Percentiles rank a stretch among this genome's conserved stretches.
Conservation (phyloP, 2,888 invertebrate genomes). For the Drosophila stalkeri region DNA sequence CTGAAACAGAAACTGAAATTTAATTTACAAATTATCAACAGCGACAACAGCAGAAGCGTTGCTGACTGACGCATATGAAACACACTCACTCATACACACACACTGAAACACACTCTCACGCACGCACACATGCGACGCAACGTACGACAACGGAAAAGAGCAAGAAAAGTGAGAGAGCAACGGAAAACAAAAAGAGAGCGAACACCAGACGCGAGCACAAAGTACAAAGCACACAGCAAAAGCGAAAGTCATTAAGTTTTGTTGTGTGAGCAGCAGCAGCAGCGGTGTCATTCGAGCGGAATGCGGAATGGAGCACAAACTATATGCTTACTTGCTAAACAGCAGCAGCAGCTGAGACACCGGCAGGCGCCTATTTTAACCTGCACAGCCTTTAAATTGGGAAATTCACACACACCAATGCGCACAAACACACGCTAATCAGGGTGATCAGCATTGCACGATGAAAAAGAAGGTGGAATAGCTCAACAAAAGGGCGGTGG, state of each 20-base stretch:
- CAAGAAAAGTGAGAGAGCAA: constrained; percentile 14
- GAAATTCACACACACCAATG: constrained; percentile 1
- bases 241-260: constrained; percentile 56
- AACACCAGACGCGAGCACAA: not conserved
- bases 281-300: constrained; percentile 16
- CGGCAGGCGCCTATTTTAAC: not conserved
- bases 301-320: constrained; percentile 38
- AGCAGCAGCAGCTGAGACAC: not conserved
- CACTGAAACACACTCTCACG: not conserved
- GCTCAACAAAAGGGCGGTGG: no score
- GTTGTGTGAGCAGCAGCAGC: constrained; percentile 4
- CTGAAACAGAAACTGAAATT: constrained; percentile 63
- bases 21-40: constrained; percentile 72
- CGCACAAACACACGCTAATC: not conserved
- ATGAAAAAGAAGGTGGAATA: no score
- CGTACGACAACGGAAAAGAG: constrained; percentile 34
- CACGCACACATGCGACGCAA: constrained; percentile 14
- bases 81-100: constrained; percentile 1
- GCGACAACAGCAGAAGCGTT: constrained; percentile 19
- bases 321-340: constrained; percentile 1
- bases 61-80: constrained; percentile 39
- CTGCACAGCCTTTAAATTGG: constrained; percentile 13
- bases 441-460: no score
- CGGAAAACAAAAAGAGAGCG: constrained; percentile 4
- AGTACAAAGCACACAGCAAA: constrained; percentile 42